Base-by-base conservation (phyloP, 2,113 vertebrate genomes). In the Cricetomys ansorgei region DNA sequence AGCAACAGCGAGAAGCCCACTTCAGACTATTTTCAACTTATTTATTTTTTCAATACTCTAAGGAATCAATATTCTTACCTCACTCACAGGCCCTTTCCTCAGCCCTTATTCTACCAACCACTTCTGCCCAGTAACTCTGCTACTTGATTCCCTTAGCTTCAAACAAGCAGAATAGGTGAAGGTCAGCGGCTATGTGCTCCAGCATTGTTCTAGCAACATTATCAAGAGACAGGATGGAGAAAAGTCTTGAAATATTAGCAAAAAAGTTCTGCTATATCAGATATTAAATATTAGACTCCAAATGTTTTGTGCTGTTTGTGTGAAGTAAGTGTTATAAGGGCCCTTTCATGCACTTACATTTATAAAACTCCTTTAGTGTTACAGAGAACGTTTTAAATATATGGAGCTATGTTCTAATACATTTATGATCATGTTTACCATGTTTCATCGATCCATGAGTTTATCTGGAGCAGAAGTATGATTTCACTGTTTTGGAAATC, bases 361-460 rank as follows among this genome's bases (percentile, higher is more conserved):
- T 85, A 62, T 79, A 79, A 90, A 92, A 84, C 43, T 77, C 55
- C 50, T 69, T 55, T 23, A 92, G 2, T n/a, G 64, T 27, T 81
- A 50, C 27, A 96, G 88, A 67, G 77, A 25, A 25, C 25, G 62
- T 76, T 81, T 88, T 94, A 76, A 65, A 73, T 80, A 83, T 40
- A 91, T 87, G 92, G 69, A 92, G 65, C 55, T 94, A 50, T 59
- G 86, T 73, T 75, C 77, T 72, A 87, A 93, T 73, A 91, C 70
- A 57, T 69, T 85, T 2, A 43, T 55, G 89, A 94, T 93, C 7
- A 40, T 81, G 53, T 72, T 93, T 80, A 89, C 85, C 59, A 40
- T 67, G 16, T 53, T 50, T 83, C 40, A 87, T 59, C 75, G 88
- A 73, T 37, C 59, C 40, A 62, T 84, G 10, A 84, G n/a, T 53